Base-by-base conservation (phyloP, 2,888 invertebrate genomes). In the Geotrupes spiniger region DNA sequence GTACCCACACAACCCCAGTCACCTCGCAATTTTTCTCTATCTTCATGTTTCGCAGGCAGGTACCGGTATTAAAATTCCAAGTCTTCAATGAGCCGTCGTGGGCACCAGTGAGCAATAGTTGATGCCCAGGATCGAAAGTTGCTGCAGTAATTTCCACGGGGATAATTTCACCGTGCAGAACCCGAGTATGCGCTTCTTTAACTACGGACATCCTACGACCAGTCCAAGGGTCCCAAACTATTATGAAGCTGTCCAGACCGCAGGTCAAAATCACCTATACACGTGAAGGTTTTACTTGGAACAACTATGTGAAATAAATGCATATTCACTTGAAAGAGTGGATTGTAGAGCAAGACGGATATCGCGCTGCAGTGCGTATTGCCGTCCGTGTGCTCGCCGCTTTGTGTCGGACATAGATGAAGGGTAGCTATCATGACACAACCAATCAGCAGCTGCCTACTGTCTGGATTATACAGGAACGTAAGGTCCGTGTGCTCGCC, bases 11-110 rank as follows among this genome's bases (percentile, higher is more conserved):
- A 1, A 82, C 66, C 4, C 75, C 74, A 1, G 79, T 78, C 37
- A 82, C 72, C 57, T 77, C 77, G 49, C 75, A 75, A 52, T 59
- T 54, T 8, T 43, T 72, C 54, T 80, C 81, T 12, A 84, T 81
- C 17, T 73, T 70, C 82, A 90, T 82, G 44, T 80, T 81, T 53
- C 85, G 74, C 51, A 89, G 67, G 60, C 89, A 88, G 4, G 80
- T 78, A 0, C 89, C 89, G 15, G 86, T 85, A 64, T 88, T 89
- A 64, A 90, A 91, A 70, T 90, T 88, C 92, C 92, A 92, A 25
- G 90, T 78, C 75, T 86, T 87, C 4, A 92, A 74, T 0, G 84
- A 80, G 8, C 92, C 92, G 68, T 89, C 84, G 41, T 84, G 79
- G 0, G 88, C 90, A 1, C 89, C 91, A 0, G 90, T 90, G 46